Evolutionary conservation across 2,888 invertebrate species (phyloP).

Genomic region (Campopleginae sp.): DNA sequence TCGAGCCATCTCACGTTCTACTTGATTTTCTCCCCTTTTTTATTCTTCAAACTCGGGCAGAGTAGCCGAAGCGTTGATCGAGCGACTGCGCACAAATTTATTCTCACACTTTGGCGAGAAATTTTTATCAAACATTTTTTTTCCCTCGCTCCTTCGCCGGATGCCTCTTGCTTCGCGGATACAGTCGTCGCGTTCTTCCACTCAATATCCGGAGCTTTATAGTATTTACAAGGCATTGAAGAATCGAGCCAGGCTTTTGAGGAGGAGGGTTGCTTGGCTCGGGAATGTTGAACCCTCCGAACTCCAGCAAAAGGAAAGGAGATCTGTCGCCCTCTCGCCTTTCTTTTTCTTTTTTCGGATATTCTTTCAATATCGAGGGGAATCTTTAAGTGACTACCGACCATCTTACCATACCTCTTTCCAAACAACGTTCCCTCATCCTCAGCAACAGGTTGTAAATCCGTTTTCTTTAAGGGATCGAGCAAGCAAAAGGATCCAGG

Average conservation of each 20-base stretch:
- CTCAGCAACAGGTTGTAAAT: conserved; percentile 84
- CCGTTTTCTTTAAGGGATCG: conserved; percentile 69
- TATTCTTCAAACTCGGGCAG: neutral
- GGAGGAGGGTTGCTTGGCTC: conserved; percentile 56
- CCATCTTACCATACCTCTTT: conserved; percentile 45
- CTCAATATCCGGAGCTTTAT: conserved; percentile 79
- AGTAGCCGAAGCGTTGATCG: conserved; percentile 19
- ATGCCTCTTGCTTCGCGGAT: conserved; percentile 14
- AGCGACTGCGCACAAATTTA: conserved; percentile 39
- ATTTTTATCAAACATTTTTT: conserved; percentile 54
- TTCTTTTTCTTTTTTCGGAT: conserved; percentile 78
- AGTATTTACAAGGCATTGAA: conserved; percentile 80
- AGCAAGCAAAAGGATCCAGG: conserved; percentile 54
- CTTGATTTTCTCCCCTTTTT: neutral
- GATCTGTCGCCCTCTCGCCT: conserved; percentile 71
- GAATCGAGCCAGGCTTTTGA: conserved; percentile 73
- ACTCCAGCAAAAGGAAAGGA: conserved; percentile 62
- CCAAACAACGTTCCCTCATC: conserved; percentile 57
- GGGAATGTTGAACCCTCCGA: conserved; percentile 41
- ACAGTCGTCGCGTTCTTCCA: conserved; percentile 71
- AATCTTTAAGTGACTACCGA: conserved; percentile 83
- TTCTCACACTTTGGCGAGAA: conserved; percentile 49
- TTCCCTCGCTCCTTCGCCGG: conserved; percentile 1
- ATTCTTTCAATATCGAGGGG: conserved; percentile 85
- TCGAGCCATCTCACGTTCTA: neutral